Percentiles rank a stretch among this genome's conserved stretches.
phyloP scores from a whole-genome alignment of 2,888 invertebrate genomes.

The Volucella inflata region DNA sequence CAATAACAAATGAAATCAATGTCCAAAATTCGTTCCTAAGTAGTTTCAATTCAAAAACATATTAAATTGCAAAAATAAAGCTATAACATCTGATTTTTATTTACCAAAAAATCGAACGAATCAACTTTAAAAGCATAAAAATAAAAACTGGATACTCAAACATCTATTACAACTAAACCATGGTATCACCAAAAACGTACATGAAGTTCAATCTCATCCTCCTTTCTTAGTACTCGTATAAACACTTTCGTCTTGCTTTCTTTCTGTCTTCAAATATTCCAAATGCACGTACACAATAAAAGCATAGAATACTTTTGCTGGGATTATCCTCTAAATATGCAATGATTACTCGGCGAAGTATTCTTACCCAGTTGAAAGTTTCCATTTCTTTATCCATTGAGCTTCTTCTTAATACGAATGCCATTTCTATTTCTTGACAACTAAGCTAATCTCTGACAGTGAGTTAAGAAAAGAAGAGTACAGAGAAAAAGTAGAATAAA shows the following conservation, averaged over 20 bases:
- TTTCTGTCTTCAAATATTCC: conserved; percentile 32
- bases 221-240: neutral
- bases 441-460: conserved; percentile 81
- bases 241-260: conserved; percentile 35
- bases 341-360: conserved; percentile 72
- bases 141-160: conserved; percentile 4
- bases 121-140: conserved; percentile 21
- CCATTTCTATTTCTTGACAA: conserved; percentile 81
- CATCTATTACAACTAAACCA: neutral
- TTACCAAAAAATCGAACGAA: conserved; percentile 32
- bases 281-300: conserved; percentile 26
- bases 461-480: conserved; percentile 46
- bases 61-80: no score
- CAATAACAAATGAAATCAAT: no score
- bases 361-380: conserved; percentile 56
- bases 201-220: conserved; percentile 35
- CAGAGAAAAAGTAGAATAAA: conserved; percentile 6
- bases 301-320: conserved; percentile 46
- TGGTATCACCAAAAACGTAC: neutral
- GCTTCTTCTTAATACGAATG: conserved; percentile 55
- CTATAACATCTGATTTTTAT: conserved; percentile 10
- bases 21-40: no score
- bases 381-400: conserved; percentile 54
- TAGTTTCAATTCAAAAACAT: no score
- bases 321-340: conserved; percentile 74